Evolutionary conservation across 2,113 vertebrate genomes (phyloP), one percentile per base, ranked within the genome.

Genomic region (Phainopepla nitens): DNA sequence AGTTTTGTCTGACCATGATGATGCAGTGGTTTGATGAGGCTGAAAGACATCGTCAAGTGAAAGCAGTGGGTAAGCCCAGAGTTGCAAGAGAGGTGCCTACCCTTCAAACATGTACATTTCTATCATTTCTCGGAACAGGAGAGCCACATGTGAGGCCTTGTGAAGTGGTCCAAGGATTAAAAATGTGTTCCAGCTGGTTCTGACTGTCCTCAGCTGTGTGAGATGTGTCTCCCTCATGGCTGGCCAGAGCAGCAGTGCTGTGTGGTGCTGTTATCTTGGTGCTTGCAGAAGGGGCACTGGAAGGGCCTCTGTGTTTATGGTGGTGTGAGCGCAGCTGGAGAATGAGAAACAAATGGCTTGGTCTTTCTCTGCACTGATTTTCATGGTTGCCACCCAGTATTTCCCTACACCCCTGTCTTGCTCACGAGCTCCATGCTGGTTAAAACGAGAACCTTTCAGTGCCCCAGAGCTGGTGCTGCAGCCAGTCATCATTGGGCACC

Each of bases 401-500:
- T 13, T 56, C 35, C 39, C 28, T 58, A 7, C 9, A n/a, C 3
- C 9, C 1, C 41, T 58, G 51, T 42, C 53, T 4, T 73, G 29
- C 39, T 66, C 4, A 0, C 77, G 75, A 77, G 42, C 31, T 72
- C 15, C 13, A 0, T 3, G 7, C 9, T 11, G 20, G 15, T 50
- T 65, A 18, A 69, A 42, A 51, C 54, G 33, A 33, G 21, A 47
- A 4, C 15, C 4, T 24, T 21, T 27, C 44, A 21, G 22, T 20
- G 31, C 24, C 35, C 68, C 29, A 9, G 60, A 54, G 36, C 58
- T 53, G 69, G 6, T 41, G n/a, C 69, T 53, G 39, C 6, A 13
- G 27, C n/a, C 1, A 0, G 33, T 22, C 1, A 0, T 8, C 28
- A 15, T 0, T 13, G 51, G 64, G 51, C 50, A 41, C 3, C 1